These are phyloP conservation scores for Hyles euphorbiae DNA, from an alignment of 1,140 invertebrate species.

Conservation along the genomic window DNA sequence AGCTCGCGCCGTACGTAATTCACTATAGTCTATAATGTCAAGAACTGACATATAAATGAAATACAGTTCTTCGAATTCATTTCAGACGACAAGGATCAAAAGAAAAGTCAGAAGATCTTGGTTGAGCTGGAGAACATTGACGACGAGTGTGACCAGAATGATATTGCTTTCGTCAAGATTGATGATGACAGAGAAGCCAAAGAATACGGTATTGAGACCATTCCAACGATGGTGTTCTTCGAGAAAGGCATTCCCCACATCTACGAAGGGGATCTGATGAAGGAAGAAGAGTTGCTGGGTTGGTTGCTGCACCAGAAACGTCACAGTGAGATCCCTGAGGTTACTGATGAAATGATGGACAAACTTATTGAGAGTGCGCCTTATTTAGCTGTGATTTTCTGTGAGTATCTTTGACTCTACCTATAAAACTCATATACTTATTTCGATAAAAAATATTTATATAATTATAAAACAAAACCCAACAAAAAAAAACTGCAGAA, in stretches of 20 bases:
- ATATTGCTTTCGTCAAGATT: constrained; percentile 95
- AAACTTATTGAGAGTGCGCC: constrained; percentile 88
- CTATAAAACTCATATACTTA: background rate
- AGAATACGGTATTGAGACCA: constrained; percentile 89
- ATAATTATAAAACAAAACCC: no score
- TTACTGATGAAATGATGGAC: constrained; percentile 96
- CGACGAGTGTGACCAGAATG: constrained; percentile 94
- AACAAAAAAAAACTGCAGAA: no score
- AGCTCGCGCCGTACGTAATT: constrained; percentile 15
- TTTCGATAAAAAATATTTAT: background rate
- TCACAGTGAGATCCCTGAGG: constrained; percentile 93
- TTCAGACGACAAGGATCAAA: constrained; percentile 93
- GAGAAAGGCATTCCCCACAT: constrained; percentile 91
- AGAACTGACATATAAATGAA: constrained; percentile 68
- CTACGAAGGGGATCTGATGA: constrained; percentile 93
- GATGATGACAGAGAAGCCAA: constrained; percentile 91
- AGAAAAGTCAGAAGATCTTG: constrained; percentile 92
- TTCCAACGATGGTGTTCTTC: constrained; percentile 90
- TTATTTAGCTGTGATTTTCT: constrained; percentile 90
- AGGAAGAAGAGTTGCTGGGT: constrained; percentile 91
- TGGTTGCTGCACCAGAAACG: constrained; percentile 93
- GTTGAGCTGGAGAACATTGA: constrained; percentile 94
- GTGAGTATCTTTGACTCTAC: constrained; percentile 75
- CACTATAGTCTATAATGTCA: constrained; percentile 24
- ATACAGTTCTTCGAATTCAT: constrained; percentile 62